Conservation (phyloP, 2,113 vertebrate genomes). For the Myodes glareolus region DNA sequence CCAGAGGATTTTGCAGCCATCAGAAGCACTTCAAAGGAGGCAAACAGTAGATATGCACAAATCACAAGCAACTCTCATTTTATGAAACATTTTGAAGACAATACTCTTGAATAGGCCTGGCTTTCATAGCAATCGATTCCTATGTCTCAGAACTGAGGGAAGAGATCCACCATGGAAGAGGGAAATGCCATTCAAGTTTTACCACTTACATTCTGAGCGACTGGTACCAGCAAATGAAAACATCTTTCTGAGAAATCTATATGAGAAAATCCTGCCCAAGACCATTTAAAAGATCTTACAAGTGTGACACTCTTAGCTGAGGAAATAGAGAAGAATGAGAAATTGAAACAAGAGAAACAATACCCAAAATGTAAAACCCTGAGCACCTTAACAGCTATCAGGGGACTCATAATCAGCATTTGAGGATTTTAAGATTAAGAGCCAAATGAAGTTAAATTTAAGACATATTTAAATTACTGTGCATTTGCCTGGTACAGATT, state of each 20-base stretch:
- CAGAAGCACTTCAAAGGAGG: slow-evolving; percentile 21
- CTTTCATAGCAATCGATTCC: background rate
- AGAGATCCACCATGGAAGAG: background rate
- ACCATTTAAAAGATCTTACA: slow-evolving; percentile 53
- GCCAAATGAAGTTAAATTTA: slow-evolving; percentile 72
- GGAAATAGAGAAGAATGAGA: slow-evolving; percentile 61
- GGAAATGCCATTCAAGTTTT: background rate
- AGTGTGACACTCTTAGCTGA: slow-evolving; percentile 46
- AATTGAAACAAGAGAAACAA: slow-evolving; percentile 64
- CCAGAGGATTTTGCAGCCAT: background rate
- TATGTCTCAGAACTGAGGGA: background rate
- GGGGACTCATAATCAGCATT: slow-evolving; percentile 64
- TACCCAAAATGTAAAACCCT: slow-evolving; percentile 48
- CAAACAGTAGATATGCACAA: background rate
- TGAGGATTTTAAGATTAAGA: slow-evolving; percentile 75
- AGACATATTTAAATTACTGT: slow-evolving; percentile 64
- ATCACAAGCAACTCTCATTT: slow-evolving; percentile 24
- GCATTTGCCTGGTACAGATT: slow-evolving; percentile 26
- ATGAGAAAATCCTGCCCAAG: slow-evolving; percentile 59
- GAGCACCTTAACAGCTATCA: slow-evolving; percentile 60
- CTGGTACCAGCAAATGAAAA: slow-evolving; percentile 44
- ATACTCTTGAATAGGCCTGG: slow-evolving; percentile 53
- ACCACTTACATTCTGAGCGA: slow-evolving; percentile 22
- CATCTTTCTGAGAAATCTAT: slow-evolving; percentile 43
- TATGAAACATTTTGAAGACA: slow-evolving; percentile 56